Conservation (phyloP, 2,797 vertebrate genomes). For the Gephyroberyx darwinii region DNA sequence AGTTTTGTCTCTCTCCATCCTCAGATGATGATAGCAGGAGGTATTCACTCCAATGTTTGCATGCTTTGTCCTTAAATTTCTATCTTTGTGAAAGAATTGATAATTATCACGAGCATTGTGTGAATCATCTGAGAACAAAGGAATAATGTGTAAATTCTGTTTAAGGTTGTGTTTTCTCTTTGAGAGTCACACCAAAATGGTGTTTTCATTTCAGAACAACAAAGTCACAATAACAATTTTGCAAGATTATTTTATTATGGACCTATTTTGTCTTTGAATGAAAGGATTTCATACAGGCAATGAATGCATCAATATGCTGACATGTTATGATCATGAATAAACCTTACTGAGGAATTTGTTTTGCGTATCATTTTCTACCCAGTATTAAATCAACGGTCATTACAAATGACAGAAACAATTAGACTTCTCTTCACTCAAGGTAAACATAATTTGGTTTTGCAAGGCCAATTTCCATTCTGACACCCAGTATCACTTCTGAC, state of each 20-base stretch:
- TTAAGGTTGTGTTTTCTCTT: background rate
- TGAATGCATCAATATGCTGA: background rate
- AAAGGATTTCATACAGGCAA: conserved; percentile 4
- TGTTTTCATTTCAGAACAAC: background rate
- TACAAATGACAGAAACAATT: conserved; percentile 20
- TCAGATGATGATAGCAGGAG: conserved; percentile 83
- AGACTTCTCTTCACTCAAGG: conserved; percentile 3
- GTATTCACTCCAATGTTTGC: conserved; percentile 70
- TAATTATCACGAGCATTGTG: background rate
- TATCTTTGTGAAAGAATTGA: background rate
- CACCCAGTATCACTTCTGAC: background rate
- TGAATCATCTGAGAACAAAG: background rate
- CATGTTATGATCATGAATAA: conserved; percentile 14
- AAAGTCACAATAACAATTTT: background rate
- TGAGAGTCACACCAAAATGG: background rate
- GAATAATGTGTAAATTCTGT: background rate
- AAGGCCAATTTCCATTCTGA: conserved; percentile 15
- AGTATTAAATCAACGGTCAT: background rate
- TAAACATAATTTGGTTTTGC: conserved; percentile 1
- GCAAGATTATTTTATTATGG: conserved; percentile 4
- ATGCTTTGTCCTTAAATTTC: conserved; percentile 26
- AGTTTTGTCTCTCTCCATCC: conserved; percentile 2
- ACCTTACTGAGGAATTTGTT: background rate
- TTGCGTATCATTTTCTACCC: conserved; percentile 1
- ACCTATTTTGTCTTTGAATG: conserved; percentile 1